A percentile compares a stretch with the other conserved stretches of the same genome.
Conservation (phyloP, 2,888 invertebrate genomes). For the Opisthograptis luteolata region DNA sequence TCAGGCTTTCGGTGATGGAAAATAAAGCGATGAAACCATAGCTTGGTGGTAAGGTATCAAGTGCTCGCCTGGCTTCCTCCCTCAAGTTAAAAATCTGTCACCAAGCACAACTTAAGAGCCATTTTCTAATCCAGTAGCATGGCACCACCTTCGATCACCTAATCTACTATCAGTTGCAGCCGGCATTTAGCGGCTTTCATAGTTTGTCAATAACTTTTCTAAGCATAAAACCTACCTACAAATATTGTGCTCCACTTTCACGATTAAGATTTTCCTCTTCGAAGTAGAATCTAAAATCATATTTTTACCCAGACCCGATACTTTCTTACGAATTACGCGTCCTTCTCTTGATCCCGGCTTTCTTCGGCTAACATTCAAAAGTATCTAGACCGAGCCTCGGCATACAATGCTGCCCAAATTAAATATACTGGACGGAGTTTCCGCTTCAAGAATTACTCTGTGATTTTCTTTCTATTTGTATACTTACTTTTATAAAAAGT, state of each 20-base stretch:
- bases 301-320: conserved; percentile 18
- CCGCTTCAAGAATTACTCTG: neutral
- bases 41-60: no score
- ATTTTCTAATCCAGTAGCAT: no score
- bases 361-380: conserved; percentile 46
- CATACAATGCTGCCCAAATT: conserved; percentile 24
- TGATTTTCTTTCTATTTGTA: neutral
- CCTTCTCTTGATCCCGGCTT: conserved; percentile 38
- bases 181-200: no score
- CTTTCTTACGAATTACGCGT: conserved; percentile 33
- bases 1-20: no score
- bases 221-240: neutral
- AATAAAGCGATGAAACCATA: no score
- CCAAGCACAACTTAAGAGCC: no score
- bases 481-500: no score
- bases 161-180: no score
- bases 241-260: conserved; percentile 3
- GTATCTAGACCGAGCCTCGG: conserved; percentile 28
- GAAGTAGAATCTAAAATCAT: conserved; percentile 5
- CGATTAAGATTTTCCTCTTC: neutral
- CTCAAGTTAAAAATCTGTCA: no score
- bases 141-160: no score
- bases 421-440: conserved; percentile 29
- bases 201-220: neutral
- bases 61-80: no score